These are phyloP conservation scores for Rhynchophorus ferrugineus DNA, from an alignment of 1,140 invertebrate species.

Conservation along the genomic window DNA sequence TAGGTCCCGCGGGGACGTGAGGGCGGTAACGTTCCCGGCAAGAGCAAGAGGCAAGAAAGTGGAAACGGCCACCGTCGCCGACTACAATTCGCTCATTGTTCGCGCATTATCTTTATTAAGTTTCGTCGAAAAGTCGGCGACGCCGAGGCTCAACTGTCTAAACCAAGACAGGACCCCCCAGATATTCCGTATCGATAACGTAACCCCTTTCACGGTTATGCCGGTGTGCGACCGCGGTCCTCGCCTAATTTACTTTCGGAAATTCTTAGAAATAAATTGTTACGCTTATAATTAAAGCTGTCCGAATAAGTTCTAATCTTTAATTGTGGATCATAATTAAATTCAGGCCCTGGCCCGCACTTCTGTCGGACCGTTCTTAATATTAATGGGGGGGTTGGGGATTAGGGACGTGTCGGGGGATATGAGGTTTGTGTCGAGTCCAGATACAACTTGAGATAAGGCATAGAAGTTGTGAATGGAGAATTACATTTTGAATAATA, in stretches of 20 bases:
- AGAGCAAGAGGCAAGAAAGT: not conserved
- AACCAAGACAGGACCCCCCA: constrained; percentile 32
- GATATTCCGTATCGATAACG: constrained; percentile 39
- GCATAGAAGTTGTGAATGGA: no score
- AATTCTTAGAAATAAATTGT: constrained; percentile 30
- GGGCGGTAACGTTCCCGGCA: not conserved
- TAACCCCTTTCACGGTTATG: constrained; percentile 32
- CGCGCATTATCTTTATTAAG: constrained; percentile 39
- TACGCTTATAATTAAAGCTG: constrained; percentile 31
- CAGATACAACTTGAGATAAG: no score
- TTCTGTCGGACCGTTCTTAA: no score
- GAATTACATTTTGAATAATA: no score
- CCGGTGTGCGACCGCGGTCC: constrained; percentile 20
- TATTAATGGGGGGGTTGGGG: no score
- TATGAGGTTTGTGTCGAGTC: no score
- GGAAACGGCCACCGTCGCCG: constrained; percentile 18
- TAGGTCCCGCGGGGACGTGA: constrained; percentile 33
- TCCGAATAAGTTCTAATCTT: constrained; percentile 25
- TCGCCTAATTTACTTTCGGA: constrained; percentile 33
- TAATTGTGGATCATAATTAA: constrained; percentile 24
- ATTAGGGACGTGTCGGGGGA: no score
- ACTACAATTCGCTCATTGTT: constrained; percentile 39
- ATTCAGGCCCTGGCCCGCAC: no score
- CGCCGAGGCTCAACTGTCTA: constrained; percentile 33
- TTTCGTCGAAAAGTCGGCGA: constrained; percentile 30